These are phyloP conservation scores for Clitarchus hookeri DNA, from an alignment of 2,888 invertebrate genomes.

Conservation along the genomic window DNA sequence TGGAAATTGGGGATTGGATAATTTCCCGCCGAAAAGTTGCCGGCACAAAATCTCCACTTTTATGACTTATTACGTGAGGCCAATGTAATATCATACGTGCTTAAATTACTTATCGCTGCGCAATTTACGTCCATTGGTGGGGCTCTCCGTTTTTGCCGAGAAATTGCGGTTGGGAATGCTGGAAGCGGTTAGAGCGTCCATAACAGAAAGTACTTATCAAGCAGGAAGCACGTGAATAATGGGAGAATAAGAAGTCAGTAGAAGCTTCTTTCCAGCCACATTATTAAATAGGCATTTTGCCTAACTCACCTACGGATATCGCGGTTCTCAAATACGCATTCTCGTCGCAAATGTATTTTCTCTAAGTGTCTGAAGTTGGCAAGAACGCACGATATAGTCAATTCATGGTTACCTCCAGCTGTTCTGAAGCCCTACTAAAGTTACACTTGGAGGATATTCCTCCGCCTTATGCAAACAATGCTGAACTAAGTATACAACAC, in stretches of 20 bases:
- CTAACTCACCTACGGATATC: no score
- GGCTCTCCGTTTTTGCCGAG: not conserved
- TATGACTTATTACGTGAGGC: not conserved
- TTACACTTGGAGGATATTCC: no score
- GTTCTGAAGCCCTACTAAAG: no score
- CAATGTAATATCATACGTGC: conserved; percentile 2
- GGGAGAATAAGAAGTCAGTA: not conserved
- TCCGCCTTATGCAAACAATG: no score
- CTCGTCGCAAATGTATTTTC: no score
- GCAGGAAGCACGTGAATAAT: not conserved
- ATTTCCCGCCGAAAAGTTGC: not conserved
- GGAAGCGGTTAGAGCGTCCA: not conserved
- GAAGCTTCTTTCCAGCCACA: no score
- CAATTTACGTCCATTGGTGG: not conserved
- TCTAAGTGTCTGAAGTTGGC: no score
- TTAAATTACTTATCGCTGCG: not conserved
- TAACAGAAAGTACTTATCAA: not conserved
- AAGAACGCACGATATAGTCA: no score
- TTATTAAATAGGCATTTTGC: no score
- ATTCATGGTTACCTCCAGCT: no score
- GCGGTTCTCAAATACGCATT: no score
- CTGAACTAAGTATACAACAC: no score
- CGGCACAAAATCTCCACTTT: not conserved
- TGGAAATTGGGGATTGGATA: not conserved
- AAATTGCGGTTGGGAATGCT: not conserved